Base-by-base conservation (phyloP, 2,797 vertebrate genomes). In the Pelobates cultripes region DNA sequence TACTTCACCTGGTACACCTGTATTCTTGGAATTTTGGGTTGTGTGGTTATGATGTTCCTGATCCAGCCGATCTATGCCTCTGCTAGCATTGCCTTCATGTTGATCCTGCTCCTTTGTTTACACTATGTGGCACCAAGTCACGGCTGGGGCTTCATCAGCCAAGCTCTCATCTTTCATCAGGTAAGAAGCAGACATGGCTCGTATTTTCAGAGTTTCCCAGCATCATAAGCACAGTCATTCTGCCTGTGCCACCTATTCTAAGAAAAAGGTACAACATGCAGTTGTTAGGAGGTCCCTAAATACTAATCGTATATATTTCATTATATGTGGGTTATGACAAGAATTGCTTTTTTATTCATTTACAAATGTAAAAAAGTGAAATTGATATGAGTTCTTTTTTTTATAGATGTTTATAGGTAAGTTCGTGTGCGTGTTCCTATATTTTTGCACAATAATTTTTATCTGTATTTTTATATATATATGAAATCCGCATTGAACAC, bases 101-200 rank as follows among this genome's bases (percentile, higher is more conserved):
- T 97, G 72, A 69, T 97, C 69, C 93, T 97, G 53, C 94, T 97
- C 3, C 92, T 97, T 1, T 91, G 96, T 40, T 96, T 97, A 81
- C 96, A 97, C 90, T 97, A 97, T 90, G 94, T 97, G 78, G 96
- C 96, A 0, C 96, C 96, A 73, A 95, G 94, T 85, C 96, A 95
- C 90, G 95, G 96, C 89, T 97, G 96, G 96, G 96, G 96, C 78
- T 97, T 95, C 91, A 95, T 97, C 91, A 97, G 95, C 90, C 96
- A 97, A 87, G 96, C 96, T 0, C 95, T 97, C 85, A 97, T 97
- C 88, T 97, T 97, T 88, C 96, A 97, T 90, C 96, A 97, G 96
- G 96, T 97, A 80, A 87, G 86, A 64, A 7, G 5, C 28, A 57
- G 4, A 57, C 17, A 64, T 64, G n/a, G 12, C 7, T 4, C 17